These are phyloP conservation scores for Nycteola revayana DNA, from an alignment of 2,888 invertebrate genomes.

Conservation along the genomic window DNA sequence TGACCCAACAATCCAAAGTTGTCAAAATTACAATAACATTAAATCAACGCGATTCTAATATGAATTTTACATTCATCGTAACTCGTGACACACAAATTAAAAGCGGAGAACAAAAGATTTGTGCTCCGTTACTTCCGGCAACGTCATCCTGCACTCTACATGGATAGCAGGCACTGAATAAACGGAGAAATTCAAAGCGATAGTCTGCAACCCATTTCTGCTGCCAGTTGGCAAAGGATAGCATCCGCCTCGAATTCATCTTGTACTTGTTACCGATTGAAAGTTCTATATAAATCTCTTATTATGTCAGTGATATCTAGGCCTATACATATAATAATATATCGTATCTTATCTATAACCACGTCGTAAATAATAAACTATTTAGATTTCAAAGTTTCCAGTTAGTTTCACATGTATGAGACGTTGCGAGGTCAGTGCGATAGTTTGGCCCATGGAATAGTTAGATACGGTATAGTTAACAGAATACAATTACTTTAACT, in stretches of 20 bases:
- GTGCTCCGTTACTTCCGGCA: constrained; percentile 55
- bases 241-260: constrained; percentile 24
- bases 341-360: too few species aligned
- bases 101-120: constrained; percentile 48
- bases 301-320: too few species aligned
- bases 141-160: constrained; percentile 42
- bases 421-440: constrained; percentile 17
- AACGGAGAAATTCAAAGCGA: constrained; percentile 38
- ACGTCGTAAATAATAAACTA: too few species aligned
- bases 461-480: constrained; percentile 21
- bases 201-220: constrained; percentile 42
- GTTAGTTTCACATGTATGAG: constrained; percentile 3
- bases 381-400: too few species aligned
- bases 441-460: constrained; percentile 16
- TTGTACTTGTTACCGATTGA: constrained; percentile 16
- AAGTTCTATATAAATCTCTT: too few species aligned
- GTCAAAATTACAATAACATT: constrained; percentile 20
- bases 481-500: too few species aligned
- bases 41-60: constrained; percentile 22
- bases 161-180: constrained; percentile 45
- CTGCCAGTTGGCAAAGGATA: constrained; percentile 35
- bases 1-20: too few species aligned
- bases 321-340: too few species aligned
- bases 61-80: constrained; percentile 39
- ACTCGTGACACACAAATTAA: constrained; percentile 54